These are phyloP conservation scores for Semicossyphus pulcher DNA, from an alignment of 2,113 vertebrate genomes.

Conservation along the genomic window DNA sequence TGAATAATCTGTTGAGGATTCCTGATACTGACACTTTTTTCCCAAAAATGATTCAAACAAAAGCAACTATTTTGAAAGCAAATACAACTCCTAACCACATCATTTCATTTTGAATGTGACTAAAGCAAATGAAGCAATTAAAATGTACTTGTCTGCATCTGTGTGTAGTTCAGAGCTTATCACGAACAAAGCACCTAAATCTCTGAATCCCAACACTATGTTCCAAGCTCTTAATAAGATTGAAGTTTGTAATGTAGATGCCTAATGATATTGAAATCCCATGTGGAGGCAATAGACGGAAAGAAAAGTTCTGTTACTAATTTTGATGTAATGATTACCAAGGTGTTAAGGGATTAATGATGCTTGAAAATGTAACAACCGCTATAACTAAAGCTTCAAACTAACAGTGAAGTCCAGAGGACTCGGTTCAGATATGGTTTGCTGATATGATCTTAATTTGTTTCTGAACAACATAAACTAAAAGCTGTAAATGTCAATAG, in stretches of 20 bases:
- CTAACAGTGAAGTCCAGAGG: background rate
- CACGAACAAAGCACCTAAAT: constrained; percentile 32
- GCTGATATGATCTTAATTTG: too few species aligned
- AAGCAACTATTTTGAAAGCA: background rate
- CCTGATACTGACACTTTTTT: background rate
- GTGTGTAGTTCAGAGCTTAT: constrained; percentile 25
- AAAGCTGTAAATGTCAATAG: too few species aligned
- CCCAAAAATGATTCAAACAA: background rate
- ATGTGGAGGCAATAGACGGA: constrained; percentile 30
- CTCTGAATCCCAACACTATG: constrained; percentile 43
- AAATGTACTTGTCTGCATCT: constrained; percentile 15
- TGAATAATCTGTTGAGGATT: background rate
- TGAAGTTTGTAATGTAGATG: constrained; percentile 70
- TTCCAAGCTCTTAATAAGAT: constrained; percentile 72
- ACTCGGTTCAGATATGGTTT: too few species aligned
- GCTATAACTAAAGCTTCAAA: background rate
- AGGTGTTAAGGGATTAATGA: constrained; percentile 40
- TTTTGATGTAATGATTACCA: constrained; percentile 55
- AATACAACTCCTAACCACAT: background rate
- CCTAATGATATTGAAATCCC: constrained; percentile 61
- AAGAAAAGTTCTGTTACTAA: constrained; percentile 40
- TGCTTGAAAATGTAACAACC: constrained; percentile 16
- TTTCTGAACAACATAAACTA: background rate
- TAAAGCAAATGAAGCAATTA: constrained; percentile 31
- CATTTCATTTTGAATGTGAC: background rate